Evolutionary conservation across 2,888 invertebrate genomes (phyloP).

Genomic region (Caenorhabditis imperialis): DNA sequence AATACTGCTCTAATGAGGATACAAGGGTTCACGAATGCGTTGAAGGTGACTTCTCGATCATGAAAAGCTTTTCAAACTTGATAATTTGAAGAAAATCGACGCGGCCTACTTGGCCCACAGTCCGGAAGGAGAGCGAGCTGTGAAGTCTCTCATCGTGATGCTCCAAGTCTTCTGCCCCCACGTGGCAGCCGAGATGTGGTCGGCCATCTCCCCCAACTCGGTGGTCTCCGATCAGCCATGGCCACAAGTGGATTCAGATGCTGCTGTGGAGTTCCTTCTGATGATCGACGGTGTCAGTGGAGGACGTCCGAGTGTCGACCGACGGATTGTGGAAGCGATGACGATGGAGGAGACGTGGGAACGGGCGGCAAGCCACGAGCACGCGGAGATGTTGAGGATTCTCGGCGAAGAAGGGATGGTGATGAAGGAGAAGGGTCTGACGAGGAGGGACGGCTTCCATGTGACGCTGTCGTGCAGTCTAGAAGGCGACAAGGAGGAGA

Average conservation of each 20-base stretch:
- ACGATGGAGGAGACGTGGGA: constrained; percentile 39
- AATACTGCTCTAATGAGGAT: constrained; percentile 72
- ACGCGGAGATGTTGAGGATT: constrained; percentile 36
- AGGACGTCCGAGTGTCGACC: constrained; percentile 60
- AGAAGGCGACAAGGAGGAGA: constrained; percentile 47
- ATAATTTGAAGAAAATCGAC: constrained; percentile 71
- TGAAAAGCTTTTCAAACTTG: neutral
- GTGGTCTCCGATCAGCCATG: constrained; percentile 60
- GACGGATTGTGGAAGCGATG: constrained; percentile 60
- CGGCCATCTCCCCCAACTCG: constrained; percentile 4
- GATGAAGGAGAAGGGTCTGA: constrained; percentile 16
- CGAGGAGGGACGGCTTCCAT: constrained; percentile 58
- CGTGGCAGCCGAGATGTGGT: constrained; percentile 45
- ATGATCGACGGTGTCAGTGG: constrained; percentile 69
- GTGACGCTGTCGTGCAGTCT: constrained; percentile 53
- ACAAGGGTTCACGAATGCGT: constrained; percentile 69
- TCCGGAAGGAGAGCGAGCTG: constrained; percentile 69
- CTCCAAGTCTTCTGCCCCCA: constrained; percentile 64
- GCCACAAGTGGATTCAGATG: constrained; percentile 72
- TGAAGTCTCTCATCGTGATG: constrained; percentile 75
- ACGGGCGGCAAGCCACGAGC: constrained; percentile 46
- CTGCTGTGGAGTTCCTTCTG: constrained; percentile 67
- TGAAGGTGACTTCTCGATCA: constrained; percentile 62
- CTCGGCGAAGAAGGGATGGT: constrained; percentile 50
- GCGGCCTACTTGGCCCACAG: constrained; percentile 63